Base-by-base conservation (phyloP, 2,888 invertebrate genomes). In the Laothoe populi region DNA sequence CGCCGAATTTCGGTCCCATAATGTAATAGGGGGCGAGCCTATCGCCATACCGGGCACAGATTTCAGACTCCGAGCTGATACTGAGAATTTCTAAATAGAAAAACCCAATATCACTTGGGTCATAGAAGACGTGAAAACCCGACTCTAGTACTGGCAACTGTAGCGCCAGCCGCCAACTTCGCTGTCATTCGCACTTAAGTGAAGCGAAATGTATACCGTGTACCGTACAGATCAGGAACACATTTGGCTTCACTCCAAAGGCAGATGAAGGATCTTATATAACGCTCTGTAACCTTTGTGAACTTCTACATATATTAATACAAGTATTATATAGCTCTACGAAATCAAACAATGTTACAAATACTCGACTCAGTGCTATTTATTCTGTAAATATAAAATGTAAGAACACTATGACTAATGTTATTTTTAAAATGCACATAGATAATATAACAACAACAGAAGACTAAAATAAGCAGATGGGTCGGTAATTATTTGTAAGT, bases 181-280 rank as follows among this genome's bases (percentile, higher is more conserved):
- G 19, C 53, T 35, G 53, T 35, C 53, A 53, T 53, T 35, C 19
- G 53, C 53, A 53, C 53, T 35, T 19, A 35, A 53, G 53, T 11
- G 35, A 24, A 21, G 46, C 46, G 35, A 53, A 35, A 31, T 35
- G 35, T 35, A 35, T 35, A 35, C 44, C n/a, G 13, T 35, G 35
- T 53, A 21, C 48, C 26, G 35, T 31, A 7, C 11, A 11, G 53
- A 35, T 53, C 53, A 53, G 31, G 53, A 31, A 31, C 31, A 46
- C 35, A 44, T 44, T 53, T 53, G 53, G 53, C 53, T 35, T 11
- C 35, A 35, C 35, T 53, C 53, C 53, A 53, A 19, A 53, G 53
- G 21, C 53, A 16, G 19, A 53, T 19, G 1, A 11, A 26, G 13
- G 44, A 46, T 23, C 24, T 46, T 46, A 46, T 24, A 46, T 46